phyloP scores from a whole-genome alignment of 2,797 vertebrate genomes.

The Pseudopleuronectes americanus region DNA sequence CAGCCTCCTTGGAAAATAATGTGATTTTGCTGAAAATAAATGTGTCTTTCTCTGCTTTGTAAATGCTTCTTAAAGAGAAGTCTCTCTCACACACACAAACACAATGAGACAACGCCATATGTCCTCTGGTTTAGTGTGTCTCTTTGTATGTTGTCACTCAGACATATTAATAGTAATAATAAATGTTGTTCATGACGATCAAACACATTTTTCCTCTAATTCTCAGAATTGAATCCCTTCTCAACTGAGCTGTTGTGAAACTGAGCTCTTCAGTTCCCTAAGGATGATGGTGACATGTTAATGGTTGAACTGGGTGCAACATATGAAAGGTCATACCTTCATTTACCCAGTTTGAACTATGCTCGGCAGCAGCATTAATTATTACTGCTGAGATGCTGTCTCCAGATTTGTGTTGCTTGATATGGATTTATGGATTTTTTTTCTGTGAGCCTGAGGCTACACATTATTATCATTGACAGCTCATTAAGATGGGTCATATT shows the following conservation, averaged over 20 bases:
- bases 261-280: not conserved
- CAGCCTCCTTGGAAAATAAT: constrained; percentile 28
- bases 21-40: constrained; percentile 18
- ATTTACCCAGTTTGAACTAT: no score
- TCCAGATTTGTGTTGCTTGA: not conserved
- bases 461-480: not conserved
- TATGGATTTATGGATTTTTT: constrained; percentile 11
- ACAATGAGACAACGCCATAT: constrained; percentile 7
- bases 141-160: constrained; percentile 5
- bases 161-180: not conserved
- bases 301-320: no score
- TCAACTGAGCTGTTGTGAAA: not conserved
- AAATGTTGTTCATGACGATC: not conserved
- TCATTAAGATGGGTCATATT: constrained; percentile 2
- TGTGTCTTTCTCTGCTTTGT: not conserved
- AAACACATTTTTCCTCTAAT: no score
- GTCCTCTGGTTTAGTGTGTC: not conserved
- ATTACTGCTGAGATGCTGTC: not conserved
- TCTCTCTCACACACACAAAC: constrained; percentile 20
- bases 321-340: no score
- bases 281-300: not conserved
- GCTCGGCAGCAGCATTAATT: constrained; percentile 5
- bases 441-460: not conserved
- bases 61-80: no score
- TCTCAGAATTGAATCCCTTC: no score